Evolutionary conservation across 2,888 invertebrate species (phyloP), one percentile per base, ranked within the genome.

Genomic region (Drosophila ustulata): DNA sequence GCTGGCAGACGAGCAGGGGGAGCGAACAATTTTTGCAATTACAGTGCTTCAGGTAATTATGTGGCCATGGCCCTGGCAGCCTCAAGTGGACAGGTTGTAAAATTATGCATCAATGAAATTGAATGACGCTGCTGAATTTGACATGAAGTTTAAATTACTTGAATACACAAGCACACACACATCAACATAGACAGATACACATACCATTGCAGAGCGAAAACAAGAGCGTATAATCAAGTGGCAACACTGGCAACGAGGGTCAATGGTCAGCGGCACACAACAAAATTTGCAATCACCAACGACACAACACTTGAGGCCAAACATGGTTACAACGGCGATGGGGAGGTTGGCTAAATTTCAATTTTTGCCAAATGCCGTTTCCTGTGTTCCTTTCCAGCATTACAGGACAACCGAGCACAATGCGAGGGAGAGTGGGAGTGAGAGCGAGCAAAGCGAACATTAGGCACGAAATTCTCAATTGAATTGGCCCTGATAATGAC

Each of bases 111-210:
- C 85, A 84, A 85, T 89, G 90, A 87, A 85, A 83, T 81, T 88
- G 86, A 87, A 77, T 82, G 75, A 81, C 82, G 71, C 59, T 65
- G 74, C 89, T 91, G 90, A 85, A 89, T 87, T 84, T 91, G 90
- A 91, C 90, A 89, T 91, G 75, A 88, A 90, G 90, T 90, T 90
- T 78, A 90, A 90, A 90, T 91, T 90, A 82, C 87, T 88, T 88
- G 71, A 55, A 66, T 66, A 53, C 49, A 52, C 71, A 70, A 61
- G 64, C 61, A 61, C 61, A 41, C 61, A 41, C 45, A 28, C 28
- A 58, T 32, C 49, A 18, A 37, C 18, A 41, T 11, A 43, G 7
- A 39, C 11, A 32, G 8, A 53, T 46, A 51, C 23, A 18, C 18
- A 46, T 8, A 34, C 30, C 3, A 26, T 23, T 61, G 55, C 34